These are phyloP conservation scores for Oncopeltus fasciatus DNA, from an alignment of 1,140 invertebrate genomes.

Conservation along the genomic window DNA sequence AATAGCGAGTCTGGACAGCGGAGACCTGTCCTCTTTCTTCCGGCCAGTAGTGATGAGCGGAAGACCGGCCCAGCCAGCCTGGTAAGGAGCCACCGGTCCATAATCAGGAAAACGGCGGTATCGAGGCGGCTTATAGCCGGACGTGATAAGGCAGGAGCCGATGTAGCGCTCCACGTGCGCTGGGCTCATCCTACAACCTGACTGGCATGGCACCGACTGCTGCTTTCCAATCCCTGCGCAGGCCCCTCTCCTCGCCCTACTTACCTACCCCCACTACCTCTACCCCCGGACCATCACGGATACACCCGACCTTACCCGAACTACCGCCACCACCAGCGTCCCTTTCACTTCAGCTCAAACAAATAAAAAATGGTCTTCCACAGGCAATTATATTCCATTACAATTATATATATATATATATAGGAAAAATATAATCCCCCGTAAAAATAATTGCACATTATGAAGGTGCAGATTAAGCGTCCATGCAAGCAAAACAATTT, in stretches of 20 bases:
- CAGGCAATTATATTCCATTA: no score
- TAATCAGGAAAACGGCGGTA: conserved; percentile 1
- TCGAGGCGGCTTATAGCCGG: not conserved
- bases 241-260: not conserved
- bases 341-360: not conserved
- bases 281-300: not conserved
- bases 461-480: no score
- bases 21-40: conserved; percentile 24
- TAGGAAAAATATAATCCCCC: no score
- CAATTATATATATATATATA: no score
- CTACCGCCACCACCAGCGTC: no score
- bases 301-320: no score
- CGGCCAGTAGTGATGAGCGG: not conserved
- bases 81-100: not conserved
- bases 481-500: no score
- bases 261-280: not conserved
- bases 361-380: no score
- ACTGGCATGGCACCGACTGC: conserved; percentile 3
- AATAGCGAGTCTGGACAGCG: conserved; percentile 48
- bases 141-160: conserved; percentile 5
- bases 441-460: no score
- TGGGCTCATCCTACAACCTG: not conserved
- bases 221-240: not conserved
- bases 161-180: conserved; percentile 4
- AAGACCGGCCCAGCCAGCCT: not conserved